Evolutionary conservation across 2,797 vertebrate species (phyloP).

Genomic region (Takifugu rubripes): DNA sequence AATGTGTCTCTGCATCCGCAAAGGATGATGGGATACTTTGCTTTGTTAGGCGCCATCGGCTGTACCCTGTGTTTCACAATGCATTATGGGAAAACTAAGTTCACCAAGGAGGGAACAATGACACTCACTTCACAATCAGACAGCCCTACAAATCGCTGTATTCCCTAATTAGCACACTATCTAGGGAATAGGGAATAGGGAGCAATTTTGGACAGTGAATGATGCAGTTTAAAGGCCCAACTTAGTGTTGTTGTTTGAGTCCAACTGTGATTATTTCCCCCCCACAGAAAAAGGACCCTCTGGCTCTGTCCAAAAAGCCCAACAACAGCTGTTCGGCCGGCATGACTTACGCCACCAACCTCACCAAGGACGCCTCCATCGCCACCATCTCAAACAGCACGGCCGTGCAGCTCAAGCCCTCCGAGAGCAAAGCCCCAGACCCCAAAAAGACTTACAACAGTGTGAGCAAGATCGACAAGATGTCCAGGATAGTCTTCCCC

Average conservation of each 20-base stretch:
- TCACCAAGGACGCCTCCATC: slow-evolving; percentile 85
- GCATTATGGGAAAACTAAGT: too few species aligned
- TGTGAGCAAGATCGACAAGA: slow-evolving; percentile 98
- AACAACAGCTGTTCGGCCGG: slow-evolving; percentile 85
- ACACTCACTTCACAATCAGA: too few species aligned
- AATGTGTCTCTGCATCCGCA: slow-evolving; percentile 1
- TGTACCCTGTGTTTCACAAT: too few species aligned
- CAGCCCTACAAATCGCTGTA: too few species aligned
- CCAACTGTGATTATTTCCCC: background rate
- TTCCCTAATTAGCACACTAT: too few species aligned
- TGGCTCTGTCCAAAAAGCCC: slow-evolving; percentile 85
- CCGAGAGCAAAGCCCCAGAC: slow-evolving; percentile 85
- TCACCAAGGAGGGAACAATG: too few species aligned
- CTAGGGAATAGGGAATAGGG: too few species aligned
- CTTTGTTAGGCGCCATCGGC: too few species aligned
- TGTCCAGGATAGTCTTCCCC: slow-evolving; percentile 96
- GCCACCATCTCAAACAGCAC: slow-evolving; percentile 85
- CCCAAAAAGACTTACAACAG: slow-evolving; percentile 99
- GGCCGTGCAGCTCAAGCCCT: slow-evolving; percentile 78
- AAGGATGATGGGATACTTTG: too few species aligned
- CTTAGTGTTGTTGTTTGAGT: background rate
- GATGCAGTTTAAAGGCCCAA: background rate
- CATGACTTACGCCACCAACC: slow-evolving; percentile 86
- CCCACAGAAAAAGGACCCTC: slow-evolving; percentile 88
- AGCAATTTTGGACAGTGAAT: too few species aligned